phyloP scores from a whole-genome alignment of 2,888 invertebrate species.

The Cheilosia grossa region DNA sequence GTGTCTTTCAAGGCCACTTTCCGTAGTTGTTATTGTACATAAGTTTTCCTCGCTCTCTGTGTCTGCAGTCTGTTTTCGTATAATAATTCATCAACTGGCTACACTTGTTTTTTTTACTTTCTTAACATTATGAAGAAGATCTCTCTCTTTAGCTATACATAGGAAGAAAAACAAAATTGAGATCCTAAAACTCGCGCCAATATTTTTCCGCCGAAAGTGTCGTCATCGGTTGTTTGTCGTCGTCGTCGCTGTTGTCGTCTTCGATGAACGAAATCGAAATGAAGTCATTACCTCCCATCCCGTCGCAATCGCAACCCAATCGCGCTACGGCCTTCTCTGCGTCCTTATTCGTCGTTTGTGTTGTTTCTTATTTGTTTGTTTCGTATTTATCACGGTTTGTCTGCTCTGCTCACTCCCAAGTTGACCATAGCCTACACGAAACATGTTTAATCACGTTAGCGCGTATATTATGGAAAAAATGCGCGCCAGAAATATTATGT shows the following conservation, averaged over 20 bases:
- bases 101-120: constrained; percentile 48
- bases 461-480: constrained; percentile 35
- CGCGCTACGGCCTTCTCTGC: constrained; percentile 19
- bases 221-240: constrained; percentile 42
- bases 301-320: neutral
- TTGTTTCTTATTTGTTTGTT: constrained; percentile 51
- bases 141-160: constrained; percentile 29
- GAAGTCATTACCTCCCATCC: constrained; percentile 38
- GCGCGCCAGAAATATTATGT: constrained; percentile 44
- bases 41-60: constrained; percentile 12
- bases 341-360: constrained; percentile 57
- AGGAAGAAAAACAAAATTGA: neutral
- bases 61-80: constrained; percentile 23
- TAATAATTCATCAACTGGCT: constrained; percentile 43
- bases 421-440: constrained; percentile 13
- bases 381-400: constrained; percentile 25
- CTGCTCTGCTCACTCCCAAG: neutral
- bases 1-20: constrained; percentile 42
- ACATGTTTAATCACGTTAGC: constrained; percentile 40
- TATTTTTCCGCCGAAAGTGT: constrained; percentile 23
- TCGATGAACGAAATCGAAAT: constrained; percentile 64
- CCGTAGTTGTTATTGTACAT: neutral
- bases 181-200: constrained; percentile 44
- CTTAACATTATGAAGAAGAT: constrained; percentile 41
- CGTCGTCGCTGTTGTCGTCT: constrained; percentile 8